Base-by-base conservation (phyloP, 2,113 vertebrate genomes). In the Odocoileus hemionus region DNA sequence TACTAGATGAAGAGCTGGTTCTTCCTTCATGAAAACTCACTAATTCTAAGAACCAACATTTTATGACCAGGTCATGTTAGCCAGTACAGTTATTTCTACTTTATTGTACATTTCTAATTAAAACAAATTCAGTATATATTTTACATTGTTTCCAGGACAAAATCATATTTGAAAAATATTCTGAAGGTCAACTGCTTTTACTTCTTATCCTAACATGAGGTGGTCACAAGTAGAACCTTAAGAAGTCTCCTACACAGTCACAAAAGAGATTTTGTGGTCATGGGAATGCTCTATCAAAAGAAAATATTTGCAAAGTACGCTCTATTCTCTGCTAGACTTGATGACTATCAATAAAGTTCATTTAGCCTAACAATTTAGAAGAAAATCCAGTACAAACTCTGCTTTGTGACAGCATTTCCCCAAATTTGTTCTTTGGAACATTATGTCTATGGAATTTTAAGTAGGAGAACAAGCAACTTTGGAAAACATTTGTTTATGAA, bases 351-450 rank as follows among this genome's bases (percentile, higher is more conserved):
- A 6, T 83, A 96, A 89, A 88, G 83, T 36, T 86, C 70, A 89
- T 10, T 89, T 61, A 89, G 39, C 14, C 67, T 96, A 93, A 94
- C 28, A 91, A 96, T 15, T 88, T 79, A 94, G 91, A 93, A 91
- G 55, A 97, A 94, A 89, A n/a, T 11, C 50, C n/a, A 74, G 82
- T 60, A 82, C 23, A 57, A 84, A 19, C 15, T 83, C 5, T 76
- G 12, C 16, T 96, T 15, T 96, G n/a, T 78, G 79, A 82, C 12
- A 89, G 15, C 7, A 45, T 89, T 91, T 88, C 3, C 47, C n/a
- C 11, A 85, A 55, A 88, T 84, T 19, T 85, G 36, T 83, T 88
- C 55, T 88, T 43, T 55, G 25, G n/a, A 92, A 83, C 2, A 26
- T 23, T 74, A 28, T 55, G 45, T 89, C 39, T 60, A 4, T 8